These are phyloP conservation scores for Ammodytes marinus DNA, from an alignment of 2,113 vertebrate genomes.

Conservation along the genomic window DNA sequence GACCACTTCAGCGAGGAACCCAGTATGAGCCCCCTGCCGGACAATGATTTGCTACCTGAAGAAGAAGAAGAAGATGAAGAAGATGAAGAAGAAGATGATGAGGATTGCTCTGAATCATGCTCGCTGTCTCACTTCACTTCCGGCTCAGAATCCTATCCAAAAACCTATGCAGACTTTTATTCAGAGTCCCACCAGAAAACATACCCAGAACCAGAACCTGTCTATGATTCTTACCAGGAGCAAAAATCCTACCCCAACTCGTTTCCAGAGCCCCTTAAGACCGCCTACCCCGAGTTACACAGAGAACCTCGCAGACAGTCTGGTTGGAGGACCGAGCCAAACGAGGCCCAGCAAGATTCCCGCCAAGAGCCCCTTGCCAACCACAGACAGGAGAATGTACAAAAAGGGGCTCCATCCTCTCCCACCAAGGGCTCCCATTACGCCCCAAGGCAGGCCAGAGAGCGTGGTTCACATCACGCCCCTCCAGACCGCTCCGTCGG, in stretches of 20 bases:
- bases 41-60: constrained; percentile 68
- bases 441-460: constrained; percentile 38
- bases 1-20: constrained; percentile 75
- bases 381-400: constrained; percentile 61
- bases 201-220: constrained; percentile 55
- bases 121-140: constrained; percentile 62
- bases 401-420: constrained; percentile 41
- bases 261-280: constrained; percentile 70
- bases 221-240: constrained; percentile 58
- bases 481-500: constrained; percentile 74
- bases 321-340: constrained; percentile 30
- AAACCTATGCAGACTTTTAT: constrained; percentile 77
- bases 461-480: constrained; percentile 30
- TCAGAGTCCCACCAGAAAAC: constrained; percentile 73
- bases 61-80: constrained; percentile 71
- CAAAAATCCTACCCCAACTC: constrained; percentile 68
- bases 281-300: constrained; percentile 65
- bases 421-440: constrained; percentile 30
- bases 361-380: constrained; percentile 41
- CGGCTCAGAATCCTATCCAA: constrained; percentile 62
- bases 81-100: constrained; percentile 67
- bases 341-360: constrained; percentile 50
- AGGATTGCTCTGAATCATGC: constrained; percentile 69
- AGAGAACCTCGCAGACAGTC: constrained; percentile 53
- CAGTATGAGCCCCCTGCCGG: constrained; percentile 70